Conservation (phyloP, 2,113 vertebrate genomes). For the Plectropomus leopardus region DNA sequence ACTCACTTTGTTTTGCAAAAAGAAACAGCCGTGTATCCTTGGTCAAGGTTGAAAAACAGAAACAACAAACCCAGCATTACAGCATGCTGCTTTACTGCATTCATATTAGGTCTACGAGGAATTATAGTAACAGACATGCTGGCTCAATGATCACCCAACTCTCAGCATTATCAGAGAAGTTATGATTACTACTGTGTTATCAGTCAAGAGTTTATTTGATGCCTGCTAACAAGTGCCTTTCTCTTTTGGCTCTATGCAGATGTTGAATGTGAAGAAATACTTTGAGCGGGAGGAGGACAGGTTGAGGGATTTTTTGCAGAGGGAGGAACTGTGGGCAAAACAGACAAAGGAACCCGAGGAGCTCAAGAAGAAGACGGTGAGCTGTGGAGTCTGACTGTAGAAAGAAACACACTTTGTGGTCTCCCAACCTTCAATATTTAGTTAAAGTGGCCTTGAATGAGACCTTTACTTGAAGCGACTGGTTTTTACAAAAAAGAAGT, state of each 20-base stretch:
- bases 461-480: neutral
- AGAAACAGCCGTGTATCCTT: neutral
- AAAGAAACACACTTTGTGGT: neutral
- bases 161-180: neutral
- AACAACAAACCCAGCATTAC: neutral
- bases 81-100: neutral
- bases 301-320: conserved; percentile 83
- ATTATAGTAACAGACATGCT: neutral
- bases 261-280: conserved; percentile 79
- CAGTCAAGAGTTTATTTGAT: neutral
- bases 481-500: neutral
- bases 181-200: neutral
- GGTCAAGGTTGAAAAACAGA: neutral
- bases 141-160: neutral
- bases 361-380: conserved; percentile 82
- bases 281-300: conserved; percentile 89
- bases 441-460: conserved; percentile 7
- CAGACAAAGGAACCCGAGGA: conserved; percentile 77
- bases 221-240: neutral
- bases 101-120: neutral
- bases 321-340: conserved; percentile 70
- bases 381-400: neutral
- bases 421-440: neutral
- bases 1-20: neutral
- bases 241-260: conserved; percentile 77